phyloP scores from a whole-genome alignment of 2,888 invertebrate genomes.

The Nephrotoma flavescens region DNA sequence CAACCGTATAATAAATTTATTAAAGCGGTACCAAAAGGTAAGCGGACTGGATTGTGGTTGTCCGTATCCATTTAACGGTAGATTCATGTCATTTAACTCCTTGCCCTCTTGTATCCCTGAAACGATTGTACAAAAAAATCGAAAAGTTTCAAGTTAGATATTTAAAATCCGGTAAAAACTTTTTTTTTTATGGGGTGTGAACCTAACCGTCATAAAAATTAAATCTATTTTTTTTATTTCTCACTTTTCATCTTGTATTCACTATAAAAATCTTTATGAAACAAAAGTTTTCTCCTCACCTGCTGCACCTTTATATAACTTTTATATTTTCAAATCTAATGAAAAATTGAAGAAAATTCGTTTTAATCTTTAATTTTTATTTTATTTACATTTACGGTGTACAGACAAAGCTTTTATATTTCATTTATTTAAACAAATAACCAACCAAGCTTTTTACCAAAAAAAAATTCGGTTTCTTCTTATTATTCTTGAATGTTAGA shows the following conservation, averaged over 20 bases:
- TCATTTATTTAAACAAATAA: background rate
- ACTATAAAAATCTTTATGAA: background rate
- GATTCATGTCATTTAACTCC: background rate
- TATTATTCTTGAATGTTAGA: background rate
- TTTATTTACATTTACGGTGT: background rate
- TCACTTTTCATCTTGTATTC: background rate
- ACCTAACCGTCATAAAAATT: background rate
- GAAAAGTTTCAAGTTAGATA: background rate
- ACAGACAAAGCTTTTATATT: background rate
- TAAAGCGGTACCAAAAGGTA: slow-evolving; percentile 33
- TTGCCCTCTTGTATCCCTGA: background rate
- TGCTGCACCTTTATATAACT: background rate
- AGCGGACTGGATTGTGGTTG: slow-evolving; percentile 24
- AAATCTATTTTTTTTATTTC: background rate
- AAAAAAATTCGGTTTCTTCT: background rate
- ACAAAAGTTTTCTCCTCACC: background rate
- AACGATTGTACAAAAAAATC: background rate
- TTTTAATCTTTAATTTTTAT: background rate
- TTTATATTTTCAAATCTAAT: background rate
- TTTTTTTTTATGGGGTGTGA: background rate
- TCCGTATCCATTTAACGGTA: background rate
- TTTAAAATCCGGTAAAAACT: background rate
- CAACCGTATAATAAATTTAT: slow-evolving; percentile 39
- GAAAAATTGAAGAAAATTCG: background rate
- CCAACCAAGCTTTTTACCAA: background rate